Evolutionary conservation across 1,140 invertebrate species (phyloP).

Genomic region (Drosophila kanapiae): DNA sequence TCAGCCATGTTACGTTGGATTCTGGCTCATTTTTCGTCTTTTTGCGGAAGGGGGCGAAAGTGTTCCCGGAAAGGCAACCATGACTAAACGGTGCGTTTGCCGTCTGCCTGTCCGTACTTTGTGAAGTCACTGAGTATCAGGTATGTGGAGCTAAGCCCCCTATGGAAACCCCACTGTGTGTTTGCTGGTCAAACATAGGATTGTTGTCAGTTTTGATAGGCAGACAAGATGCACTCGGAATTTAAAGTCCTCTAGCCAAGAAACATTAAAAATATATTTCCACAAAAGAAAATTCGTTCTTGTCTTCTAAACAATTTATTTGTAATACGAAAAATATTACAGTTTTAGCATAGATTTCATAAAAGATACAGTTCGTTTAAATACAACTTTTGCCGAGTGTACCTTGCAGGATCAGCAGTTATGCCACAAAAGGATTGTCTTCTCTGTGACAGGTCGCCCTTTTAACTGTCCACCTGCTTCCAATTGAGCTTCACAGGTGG

Average conservation of each 20-base stretch:
- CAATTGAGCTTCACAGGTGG: slow-evolving; percentile 1
- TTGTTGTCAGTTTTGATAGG: slow-evolving; percentile 65
- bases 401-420: slow-evolving; percentile 23
- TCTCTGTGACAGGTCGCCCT: slow-evolving; percentile 17
- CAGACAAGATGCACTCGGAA: slow-evolving; percentile 17
- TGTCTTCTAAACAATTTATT: background rate
- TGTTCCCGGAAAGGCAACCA: slow-evolving; percentile 17
- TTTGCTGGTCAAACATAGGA: slow-evolving; percentile 40
- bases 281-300: background rate
- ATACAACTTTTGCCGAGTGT: background rate
- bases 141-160: slow-evolving; percentile 42
- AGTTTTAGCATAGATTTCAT: too few species aligned
- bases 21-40: slow-evolving; percentile 42
- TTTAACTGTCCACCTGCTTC: slow-evolving; percentile 26
- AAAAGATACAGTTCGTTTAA: background rate
- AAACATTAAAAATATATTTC: background rate
- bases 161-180: background rate
- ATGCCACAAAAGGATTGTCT: slow-evolving; percentile 48
- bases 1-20: slow-evolving; percentile 56
- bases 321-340: too few species aligned
- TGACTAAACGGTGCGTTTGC: slow-evolving; percentile 44
- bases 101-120: slow-evolving; percentile 44
- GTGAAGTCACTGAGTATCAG: slow-evolving; percentile 46
- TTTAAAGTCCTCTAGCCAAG: too few species aligned
- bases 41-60: background rate